These are phyloP conservation scores for Cranoglanis bouderius DNA, from an alignment of 2,113 vertebrate genomes.

Conservation along the genomic window DNA sequence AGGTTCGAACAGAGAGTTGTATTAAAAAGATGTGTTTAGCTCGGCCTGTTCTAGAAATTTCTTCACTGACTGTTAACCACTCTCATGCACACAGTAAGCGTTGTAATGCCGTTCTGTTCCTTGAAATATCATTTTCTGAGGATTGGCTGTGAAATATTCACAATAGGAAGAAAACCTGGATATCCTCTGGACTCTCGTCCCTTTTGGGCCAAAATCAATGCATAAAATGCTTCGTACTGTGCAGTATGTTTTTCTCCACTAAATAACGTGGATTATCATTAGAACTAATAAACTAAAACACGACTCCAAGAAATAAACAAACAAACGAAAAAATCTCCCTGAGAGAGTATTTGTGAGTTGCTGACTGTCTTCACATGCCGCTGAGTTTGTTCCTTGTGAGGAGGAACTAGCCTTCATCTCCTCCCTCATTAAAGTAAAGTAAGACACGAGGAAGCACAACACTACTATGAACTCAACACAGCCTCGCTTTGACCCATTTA, in stretches of 20 bases:
- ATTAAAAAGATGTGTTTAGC: background rate
- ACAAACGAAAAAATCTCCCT: slow-evolving; percentile 4
- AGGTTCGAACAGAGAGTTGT: background rate
- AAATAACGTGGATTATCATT: background rate
- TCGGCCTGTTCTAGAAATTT: too few relatives aligned
- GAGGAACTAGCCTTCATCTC: slow-evolving; percentile 7
- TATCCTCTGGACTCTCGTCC: background rate
- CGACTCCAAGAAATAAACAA: slow-evolving; percentile 8
- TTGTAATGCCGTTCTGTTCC: background rate
- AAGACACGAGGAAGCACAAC: background rate
- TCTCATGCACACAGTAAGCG: too few relatives aligned
- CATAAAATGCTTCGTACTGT: background rate
- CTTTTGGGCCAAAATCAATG: background rate
- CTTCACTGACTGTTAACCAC: too few relatives aligned
- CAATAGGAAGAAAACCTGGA: background rate
- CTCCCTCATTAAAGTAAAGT: slow-evolving; percentile 36
- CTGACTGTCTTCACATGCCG: slow-evolving; percentile 13
- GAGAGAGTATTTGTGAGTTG: slow-evolving; percentile 14
- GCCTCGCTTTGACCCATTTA: slow-evolving; percentile 19
- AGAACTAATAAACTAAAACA: slow-evolving; percentile 19
- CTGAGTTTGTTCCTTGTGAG: background rate
- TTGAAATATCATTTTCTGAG: background rate
- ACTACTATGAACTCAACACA: background rate
- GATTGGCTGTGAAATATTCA: too few relatives aligned
- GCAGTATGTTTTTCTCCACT: background rate